Conservation (phyloP, 1,140 invertebrate species). For the Sitodiplosis mosellana region DNA sequence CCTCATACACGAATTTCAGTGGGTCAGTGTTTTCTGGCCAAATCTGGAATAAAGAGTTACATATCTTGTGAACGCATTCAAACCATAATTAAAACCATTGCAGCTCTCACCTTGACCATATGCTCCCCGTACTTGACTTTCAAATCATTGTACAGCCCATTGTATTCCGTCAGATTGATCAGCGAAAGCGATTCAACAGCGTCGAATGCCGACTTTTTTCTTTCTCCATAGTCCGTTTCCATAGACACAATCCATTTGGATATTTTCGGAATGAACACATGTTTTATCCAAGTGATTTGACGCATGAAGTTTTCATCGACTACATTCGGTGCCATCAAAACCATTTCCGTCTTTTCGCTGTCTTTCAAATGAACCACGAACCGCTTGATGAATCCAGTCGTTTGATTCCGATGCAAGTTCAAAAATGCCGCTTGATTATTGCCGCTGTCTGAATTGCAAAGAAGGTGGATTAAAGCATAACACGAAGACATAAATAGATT, state of each 20-base stretch:
- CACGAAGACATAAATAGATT: too few species aligned
- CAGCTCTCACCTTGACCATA: constrained; percentile 39
- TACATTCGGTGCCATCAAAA: neutral
- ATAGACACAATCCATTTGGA: constrained; percentile 7
- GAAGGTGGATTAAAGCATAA: neutral
- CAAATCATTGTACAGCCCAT: constrained; percentile 46
- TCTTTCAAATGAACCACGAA: neutral
- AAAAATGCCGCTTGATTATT: neutral
- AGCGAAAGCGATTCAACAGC: constrained; percentile 43
- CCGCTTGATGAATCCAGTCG: too few species aligned
- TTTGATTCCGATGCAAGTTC: neutral
- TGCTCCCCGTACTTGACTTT: constrained; percentile 63
- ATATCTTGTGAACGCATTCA: too few species aligned
- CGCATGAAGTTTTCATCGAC: neutral
- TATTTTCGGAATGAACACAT: constrained; percentile 7
- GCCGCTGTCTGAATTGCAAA: neutral
- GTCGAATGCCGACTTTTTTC: neutral
- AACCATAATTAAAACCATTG: neutral
- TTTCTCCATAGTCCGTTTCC: neutral
- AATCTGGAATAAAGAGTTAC: constrained; percentile 26
- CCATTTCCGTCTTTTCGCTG: neutral
- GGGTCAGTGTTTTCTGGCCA: constrained; percentile 90
- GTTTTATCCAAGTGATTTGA: constrained; percentile 3
- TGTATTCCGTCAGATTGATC: constrained; percentile 50
- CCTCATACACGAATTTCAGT: constrained; percentile 89